These are phyloP conservation scores for Himalopsyche anomala DNA, from an alignment of 2,888 invertebrate genomes.

Conservation along the genomic window DNA sequence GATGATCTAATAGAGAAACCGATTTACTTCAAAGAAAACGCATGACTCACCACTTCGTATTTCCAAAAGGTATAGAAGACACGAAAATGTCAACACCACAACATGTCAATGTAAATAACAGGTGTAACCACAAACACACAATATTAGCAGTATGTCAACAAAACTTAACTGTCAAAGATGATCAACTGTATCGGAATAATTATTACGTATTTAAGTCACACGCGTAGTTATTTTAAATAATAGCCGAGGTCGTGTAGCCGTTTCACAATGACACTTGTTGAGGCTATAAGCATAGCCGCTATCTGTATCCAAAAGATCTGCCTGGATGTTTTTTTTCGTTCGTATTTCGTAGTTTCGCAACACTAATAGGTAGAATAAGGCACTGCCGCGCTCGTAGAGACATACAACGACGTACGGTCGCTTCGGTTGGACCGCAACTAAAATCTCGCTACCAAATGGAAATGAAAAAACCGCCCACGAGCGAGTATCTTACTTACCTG, in stretches of 20 bases:
- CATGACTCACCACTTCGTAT: constrained; percentile 2
- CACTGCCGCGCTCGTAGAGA: not conserved
- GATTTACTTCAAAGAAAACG: constrained; percentile 1
- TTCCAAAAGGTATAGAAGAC: constrained; percentile 1
- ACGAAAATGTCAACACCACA: constrained; percentile 29
- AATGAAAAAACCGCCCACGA: constrained; percentile 30
- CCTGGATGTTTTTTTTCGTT: not conserved
- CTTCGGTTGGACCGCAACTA: not conserved
- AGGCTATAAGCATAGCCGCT: not conserved
- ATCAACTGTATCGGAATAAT: not conserved
- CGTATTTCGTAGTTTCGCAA: constrained; percentile 21
- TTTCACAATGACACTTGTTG: not conserved
- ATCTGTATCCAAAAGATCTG: not conserved
- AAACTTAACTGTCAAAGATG: constrained; percentile 1
- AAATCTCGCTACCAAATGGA: not conserved
- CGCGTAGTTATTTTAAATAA: not conserved
- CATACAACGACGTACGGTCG: not conserved
- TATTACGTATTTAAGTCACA: not conserved
- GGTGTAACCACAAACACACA: constrained; percentile 19
- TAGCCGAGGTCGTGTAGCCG: not conserved
- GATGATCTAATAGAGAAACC: constrained; percentile 23
- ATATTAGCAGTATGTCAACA: not conserved
- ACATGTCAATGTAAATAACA: constrained; percentile 15
- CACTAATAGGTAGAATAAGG: constrained; percentile 5
- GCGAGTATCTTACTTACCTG: constrained; percentile 3